These are phyloP conservation scores for Numenius phaeopus DNA, from an alignment of 2,797 vertebrate species.

Conservation along the genomic window DNA sequence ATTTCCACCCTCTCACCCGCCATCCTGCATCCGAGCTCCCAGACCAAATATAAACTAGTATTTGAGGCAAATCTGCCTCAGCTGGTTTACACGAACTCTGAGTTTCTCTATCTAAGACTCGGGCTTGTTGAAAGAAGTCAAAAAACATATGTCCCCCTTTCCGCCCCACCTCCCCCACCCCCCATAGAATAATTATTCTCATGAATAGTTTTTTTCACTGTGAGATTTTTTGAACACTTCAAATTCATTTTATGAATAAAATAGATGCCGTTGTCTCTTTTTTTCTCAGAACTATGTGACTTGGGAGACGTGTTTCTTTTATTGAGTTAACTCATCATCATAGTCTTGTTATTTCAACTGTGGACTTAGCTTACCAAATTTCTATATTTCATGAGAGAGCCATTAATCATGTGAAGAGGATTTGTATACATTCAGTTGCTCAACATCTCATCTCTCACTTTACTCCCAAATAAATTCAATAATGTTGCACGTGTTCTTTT, in stretches of 20 bases:
- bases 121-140: neutral
- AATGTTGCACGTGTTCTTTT: neutral
- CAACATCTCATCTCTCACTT: conserved; percentile 41
- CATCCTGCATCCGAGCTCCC: neutral
- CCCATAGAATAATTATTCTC: neutral
- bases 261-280: neutral
- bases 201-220: neutral
- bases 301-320: conserved; percentile 2
- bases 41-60: neutral
- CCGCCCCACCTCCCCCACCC: accelerated
- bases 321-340: conserved; percentile 34
- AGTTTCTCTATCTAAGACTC: neutral
- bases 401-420: conserved; percentile 45
- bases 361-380: conserved; percentile 16
- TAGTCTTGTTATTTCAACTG: conserved; percentile 52
- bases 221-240: neutral
- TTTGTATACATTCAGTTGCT: conserved; percentile 29
- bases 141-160: too few relatives aligned
- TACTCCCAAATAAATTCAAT: conserved; percentile 44
- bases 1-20: neutral
- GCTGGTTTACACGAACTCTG: neutral
- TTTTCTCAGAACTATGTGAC: neutral
- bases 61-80: neutral
- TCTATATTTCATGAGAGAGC: conserved; percentile 32
- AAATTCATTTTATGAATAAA: neutral